Evolutionary conservation across 2,113 vertebrate genomes (phyloP), one percentile per base, ranked within the genome.

Genomic region (Tringa solitaria): DNA sequence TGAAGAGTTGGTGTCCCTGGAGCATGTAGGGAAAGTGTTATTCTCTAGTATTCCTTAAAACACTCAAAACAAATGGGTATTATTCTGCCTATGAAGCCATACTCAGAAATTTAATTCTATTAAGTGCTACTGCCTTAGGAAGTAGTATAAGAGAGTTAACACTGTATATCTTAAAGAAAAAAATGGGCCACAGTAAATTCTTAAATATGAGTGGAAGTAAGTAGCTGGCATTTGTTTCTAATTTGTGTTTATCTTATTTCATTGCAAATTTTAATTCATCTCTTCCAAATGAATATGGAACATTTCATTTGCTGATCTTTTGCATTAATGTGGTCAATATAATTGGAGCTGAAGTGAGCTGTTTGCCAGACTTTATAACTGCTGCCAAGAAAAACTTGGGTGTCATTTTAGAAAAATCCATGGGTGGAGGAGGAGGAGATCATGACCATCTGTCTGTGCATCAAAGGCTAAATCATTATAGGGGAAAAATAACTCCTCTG

Each of bases 361-460:
- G 97, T 97, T 98, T 98, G 98, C 98, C 98, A 98, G 97, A 98
- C 98, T 97, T 98, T 85, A 84, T 93, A 97, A 97, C 93, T 97
- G 97, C 98, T 98, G 98, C 98, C 98, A 98, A 98, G 97, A 98
- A 98, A 98, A 98, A 97, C 97, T 98, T 98, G 97, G 97, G 98
- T 98, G 98, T 98, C 98, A 98, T 98, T 98, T 98, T 97, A 98
- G 97, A 98, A 98, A 98, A 98, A 98, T 98, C 97, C 96, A 97
- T 97, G 94, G 91, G 96, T 97, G 97, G 97, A 96, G 97, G 97
- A 97, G 96, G 97, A 97, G 95, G 81, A 97, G 97, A 97, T 97
- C 97, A 96, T 94, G 96, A 97, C 97, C 97, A 98, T 98, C 98
- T 98, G 98, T 97, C 93, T 98, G 33, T 48, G 95, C 95, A 97